Base-by-base conservation (phyloP, 2,797 vertebrate genomes). In the Podarcis siculus region DNA sequence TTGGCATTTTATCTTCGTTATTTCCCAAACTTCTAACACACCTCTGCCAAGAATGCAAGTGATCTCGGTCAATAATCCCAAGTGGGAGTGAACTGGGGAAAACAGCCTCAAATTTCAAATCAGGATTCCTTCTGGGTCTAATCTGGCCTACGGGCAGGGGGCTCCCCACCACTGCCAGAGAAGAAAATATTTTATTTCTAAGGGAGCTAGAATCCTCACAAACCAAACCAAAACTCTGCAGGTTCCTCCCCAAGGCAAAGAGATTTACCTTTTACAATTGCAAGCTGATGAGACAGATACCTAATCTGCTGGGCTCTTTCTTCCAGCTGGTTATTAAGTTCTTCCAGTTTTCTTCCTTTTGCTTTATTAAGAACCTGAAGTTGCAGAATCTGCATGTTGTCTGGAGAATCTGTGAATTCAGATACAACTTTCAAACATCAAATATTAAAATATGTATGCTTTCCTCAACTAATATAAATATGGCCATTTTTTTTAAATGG, bases 341-440 rank as follows among this genome's bases (percentile, higher is more conserved):
- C 98, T 92, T 98, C 97, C 64, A 98, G 96, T 93, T 98, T 98
- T 93, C 98, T 98, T 86, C 97, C 97, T 92, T 98, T 98, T 61
- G 98, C 98, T 96, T 98, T 98, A 94, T 98, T 98, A 91, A 99
- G 96, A 96, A 99, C 97, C 92, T 98, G 97, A 89, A 99, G 95
- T 90, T 99, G 99, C 82, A 98, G 97, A 90, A 98, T 95, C 91
- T 98, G 97, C 94, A 99, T 98, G 76, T 96, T 96, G 81, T 98
- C 98, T 91, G 96, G 90, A 90, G 97, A 97, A 96, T 96, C 98
- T 99, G 92, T 85, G 93, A 91, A 89, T 89, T 89, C 88, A 81
- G 88, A 91, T 12, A 58, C 0, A 89, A n/a, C 4, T 86, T 2
- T 6, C 13, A 86, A 6, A 82, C 1, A 8, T 92, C 77, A 89